Evolutionary conservation across 2,888 invertebrate species (phyloP).

Genomic region (Oscheius onirici): DNA sequence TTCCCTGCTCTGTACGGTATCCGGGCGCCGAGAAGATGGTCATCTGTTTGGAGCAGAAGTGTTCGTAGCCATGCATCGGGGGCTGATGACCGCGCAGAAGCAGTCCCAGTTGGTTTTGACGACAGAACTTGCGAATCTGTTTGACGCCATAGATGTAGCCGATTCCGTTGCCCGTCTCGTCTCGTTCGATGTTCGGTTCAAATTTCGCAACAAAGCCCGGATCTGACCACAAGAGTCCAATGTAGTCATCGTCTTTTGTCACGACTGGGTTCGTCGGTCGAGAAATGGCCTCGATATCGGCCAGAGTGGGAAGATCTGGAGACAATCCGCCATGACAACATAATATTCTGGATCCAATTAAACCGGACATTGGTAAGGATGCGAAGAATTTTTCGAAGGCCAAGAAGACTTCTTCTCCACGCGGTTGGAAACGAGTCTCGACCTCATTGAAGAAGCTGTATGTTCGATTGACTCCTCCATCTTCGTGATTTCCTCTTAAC

Average conservation of each 20-base stretch:
- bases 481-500: constrained; percentile 59
- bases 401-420: not conserved
- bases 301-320: constrained; percentile 75
- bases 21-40: constrained; percentile 18
- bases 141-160: constrained; percentile 7
- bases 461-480: constrained; percentile 46
- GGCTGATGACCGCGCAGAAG: constrained; percentile 25
- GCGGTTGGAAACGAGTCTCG: not conserved
- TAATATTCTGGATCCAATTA: constrained; percentile 97
- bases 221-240: constrained; percentile 23
- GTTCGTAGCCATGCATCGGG: constrained; percentile 21
- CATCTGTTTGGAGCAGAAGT: not conserved
- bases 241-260: constrained; percentile 1
- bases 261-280: not conserved
- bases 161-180: constrained; percentile 10
- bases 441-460: constrained; percentile 26
- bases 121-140: constrained; percentile 5
- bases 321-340: constrained; percentile 98
- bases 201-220: not conserved
- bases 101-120: not conserved
- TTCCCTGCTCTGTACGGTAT: not conserved
- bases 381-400: constrained; percentile 6
- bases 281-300: not conserved
- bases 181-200: constrained; percentile 1
- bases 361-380: constrained; percentile 86